Conservation (phyloP, 2,888 invertebrate genomes). For the Plutella xylostella region DNA sequence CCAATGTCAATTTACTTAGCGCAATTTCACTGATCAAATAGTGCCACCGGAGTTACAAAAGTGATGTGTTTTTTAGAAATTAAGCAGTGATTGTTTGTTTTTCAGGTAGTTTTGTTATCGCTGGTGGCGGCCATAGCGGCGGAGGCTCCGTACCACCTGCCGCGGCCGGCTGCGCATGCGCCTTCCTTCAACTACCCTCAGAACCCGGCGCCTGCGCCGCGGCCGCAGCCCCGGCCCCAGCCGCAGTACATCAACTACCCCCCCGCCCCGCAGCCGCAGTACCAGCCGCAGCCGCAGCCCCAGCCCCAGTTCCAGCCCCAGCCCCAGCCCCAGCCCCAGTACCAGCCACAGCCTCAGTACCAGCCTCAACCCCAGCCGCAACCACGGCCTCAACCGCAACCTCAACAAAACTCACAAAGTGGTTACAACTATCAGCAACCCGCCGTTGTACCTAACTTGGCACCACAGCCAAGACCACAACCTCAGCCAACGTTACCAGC, state of each 20-base stretch:
- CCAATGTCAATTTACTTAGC: neutral
- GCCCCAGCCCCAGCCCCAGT: conserved; percentile 17
- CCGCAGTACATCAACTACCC: conserved; percentile 7
- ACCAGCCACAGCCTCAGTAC: conserved; percentile 10
- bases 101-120: conserved; percentile 44
- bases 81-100: conserved; percentile 13
- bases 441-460: neutral
- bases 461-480: conserved; percentile 11
- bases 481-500: conserved; percentile 20
- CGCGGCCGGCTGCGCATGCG: conserved; percentile 38
- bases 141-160: conserved; percentile 55
- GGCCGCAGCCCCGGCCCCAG: conserved; percentile 17
- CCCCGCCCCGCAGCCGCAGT: conserved; percentile 16
- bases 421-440: conserved; percentile 6
- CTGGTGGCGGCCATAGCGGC: conserved; percentile 40
- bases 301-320: conserved; percentile 12
- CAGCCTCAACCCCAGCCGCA: conserved; percentile 16
- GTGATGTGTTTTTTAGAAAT: neutral
- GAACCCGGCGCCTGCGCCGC: conserved; percentile 24
- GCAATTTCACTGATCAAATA: neutral
- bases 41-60: neutral
- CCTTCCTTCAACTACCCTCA: conserved; percentile 37
- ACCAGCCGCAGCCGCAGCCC: conserved; percentile 11
- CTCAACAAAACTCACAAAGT: no score
- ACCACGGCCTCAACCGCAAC: conserved; percentile 14